Percentiles rank a stretch among this genome's conserved stretches.
Evolutionary conservation across 2,113 vertebrate species (phyloP).

Genomic region (zebrafish (Danio rerio)): DNA sequence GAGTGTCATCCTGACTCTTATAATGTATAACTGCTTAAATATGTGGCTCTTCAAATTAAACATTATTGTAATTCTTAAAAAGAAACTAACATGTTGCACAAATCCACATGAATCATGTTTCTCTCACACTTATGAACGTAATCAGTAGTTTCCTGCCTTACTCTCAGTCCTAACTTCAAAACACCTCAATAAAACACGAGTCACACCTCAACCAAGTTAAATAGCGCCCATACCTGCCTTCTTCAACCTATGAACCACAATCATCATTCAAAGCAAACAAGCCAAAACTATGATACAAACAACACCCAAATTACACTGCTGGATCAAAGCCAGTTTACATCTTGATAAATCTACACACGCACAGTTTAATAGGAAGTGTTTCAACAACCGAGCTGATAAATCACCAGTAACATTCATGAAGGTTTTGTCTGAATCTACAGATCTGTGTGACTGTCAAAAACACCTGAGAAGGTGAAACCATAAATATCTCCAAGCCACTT

Average conservation of each 20-base stretch:
- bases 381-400: neutral
- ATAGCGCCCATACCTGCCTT: neutral
- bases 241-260: neutral
- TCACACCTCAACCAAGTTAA: neutral
- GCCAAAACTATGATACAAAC: neutral
- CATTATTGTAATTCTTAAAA: neutral
- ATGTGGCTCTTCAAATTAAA: neutral
- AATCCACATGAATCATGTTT: neutral
- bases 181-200: conserved; percentile 15
- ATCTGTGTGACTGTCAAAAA: neutral
- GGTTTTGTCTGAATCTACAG: neutral
- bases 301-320: neutral
- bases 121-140: neutral
- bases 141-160: neutral
- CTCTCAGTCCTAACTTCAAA: neutral
- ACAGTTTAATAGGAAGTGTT: neutral
- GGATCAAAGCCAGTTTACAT: neutral
- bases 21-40: neutral
- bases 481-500: conserved; percentile 10
- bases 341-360: neutral
- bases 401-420: neutral
- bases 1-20: neutral
- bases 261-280: neutral
- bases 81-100: neutral
- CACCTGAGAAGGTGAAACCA: neutral